Conservation (phyloP, 1,140 invertebrate species). For the Conus ventricosus region DNA sequence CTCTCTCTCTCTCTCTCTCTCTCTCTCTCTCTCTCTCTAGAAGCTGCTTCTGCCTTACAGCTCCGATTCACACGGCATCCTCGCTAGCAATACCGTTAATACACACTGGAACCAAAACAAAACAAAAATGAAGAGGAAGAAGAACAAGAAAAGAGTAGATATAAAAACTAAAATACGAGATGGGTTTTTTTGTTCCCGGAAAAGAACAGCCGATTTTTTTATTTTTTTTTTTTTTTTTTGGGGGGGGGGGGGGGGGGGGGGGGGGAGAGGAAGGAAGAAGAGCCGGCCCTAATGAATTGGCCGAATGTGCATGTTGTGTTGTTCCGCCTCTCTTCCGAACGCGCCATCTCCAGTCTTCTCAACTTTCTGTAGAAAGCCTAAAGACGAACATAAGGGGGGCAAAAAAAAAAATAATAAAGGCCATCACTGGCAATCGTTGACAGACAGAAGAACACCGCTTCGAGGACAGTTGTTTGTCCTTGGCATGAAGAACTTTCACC, state of each 20-base stretch:
- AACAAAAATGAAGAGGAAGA: too few species aligned
- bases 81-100: too few species aligned
- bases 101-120: neutral
- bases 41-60: too few species aligned
- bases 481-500: neutral
- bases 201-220: neutral
- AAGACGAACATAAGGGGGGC: too few species aligned
- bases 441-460: neutral
- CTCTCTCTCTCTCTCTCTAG: slow-evolving; percentile 3
- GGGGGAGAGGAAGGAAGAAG: neutral
- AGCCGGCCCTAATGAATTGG: neutral
- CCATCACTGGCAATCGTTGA: neutral
- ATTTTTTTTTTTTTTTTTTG: too few species aligned
- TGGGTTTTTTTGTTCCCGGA: neutral
- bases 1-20: slow-evolving; percentile 13
- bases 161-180: neutral
- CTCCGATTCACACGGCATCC: too few species aligned
- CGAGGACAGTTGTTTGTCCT: neutral
- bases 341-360: neutral
- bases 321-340: neutral
- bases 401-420: neutral
- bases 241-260: too few species aligned
- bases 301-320: neutral
- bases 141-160: too few species aligned
- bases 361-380: neutral